These are phyloP conservation scores for Verasper variegatus DNA, from an alignment of 2,113 vertebrate genomes.

Conservation along the genomic window DNA sequence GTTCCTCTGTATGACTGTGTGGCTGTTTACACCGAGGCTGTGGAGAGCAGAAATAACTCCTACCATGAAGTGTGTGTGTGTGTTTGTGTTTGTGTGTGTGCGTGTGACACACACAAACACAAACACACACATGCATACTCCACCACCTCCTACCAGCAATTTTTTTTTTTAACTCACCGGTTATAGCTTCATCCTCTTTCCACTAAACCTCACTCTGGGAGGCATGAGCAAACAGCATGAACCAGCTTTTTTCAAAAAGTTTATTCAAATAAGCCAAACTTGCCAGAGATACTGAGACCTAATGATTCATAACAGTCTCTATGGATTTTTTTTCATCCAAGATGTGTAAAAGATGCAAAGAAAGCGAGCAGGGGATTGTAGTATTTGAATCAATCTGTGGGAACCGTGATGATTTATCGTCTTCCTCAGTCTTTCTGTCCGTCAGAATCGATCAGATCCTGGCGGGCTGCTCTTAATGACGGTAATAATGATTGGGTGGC, in stretches of 20 bases:
- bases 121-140: constrained; percentile 28
- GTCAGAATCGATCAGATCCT: background rate
- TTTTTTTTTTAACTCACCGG: constrained; percentile 31
- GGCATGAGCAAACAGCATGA: constrained; percentile 28
- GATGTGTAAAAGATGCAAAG: background rate
- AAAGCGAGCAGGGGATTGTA: background rate
- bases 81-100: constrained; percentile 16
- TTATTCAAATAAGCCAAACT: constrained; percentile 13
- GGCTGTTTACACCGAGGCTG: constrained; percentile 38
- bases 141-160: constrained; percentile 30
- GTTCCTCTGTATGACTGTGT: constrained; percentile 32
- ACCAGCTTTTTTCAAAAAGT: constrained; percentile 7
- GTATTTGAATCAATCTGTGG: background rate
- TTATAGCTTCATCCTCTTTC: constrained; percentile 32
- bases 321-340: too few relatives aligned
- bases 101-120: constrained; percentile 8
- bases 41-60: constrained; percentile 58
- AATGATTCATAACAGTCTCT: too few relatives aligned
- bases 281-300: background rate
- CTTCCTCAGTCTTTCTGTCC: background rate
- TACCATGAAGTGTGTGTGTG: constrained; percentile 10
- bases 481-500: constrained; percentile 21
- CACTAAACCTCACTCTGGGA: constrained; percentile 48
- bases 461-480: constrained; percentile 16
- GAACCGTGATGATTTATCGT: background rate